phyloP scores from a whole-genome alignment of 2,888 invertebrate species.

The Anorthoa munda region DNA sequence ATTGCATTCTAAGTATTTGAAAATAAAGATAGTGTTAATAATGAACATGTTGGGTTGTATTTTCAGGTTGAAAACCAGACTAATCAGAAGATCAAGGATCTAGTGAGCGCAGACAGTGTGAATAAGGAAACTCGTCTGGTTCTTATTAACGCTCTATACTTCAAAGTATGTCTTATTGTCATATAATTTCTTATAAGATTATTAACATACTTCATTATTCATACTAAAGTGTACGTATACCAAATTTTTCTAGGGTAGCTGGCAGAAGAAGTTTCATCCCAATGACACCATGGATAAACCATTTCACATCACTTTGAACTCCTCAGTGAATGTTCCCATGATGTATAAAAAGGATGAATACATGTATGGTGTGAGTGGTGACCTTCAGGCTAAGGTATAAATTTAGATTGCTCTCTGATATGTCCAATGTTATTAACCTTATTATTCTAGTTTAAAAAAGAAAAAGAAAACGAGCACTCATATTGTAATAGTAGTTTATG shows the following conservation, averaged over 20 bases:
- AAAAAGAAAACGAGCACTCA: constrained; percentile 34
- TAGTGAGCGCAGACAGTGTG: constrained; percentile 92
- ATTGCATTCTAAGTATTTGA: neutral
- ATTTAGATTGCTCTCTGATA: constrained; percentile 20
- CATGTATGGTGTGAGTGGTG: constrained; percentile 78
- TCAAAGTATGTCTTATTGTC: constrained; percentile 90
- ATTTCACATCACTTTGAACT: constrained; percentile 91
- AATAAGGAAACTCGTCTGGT: constrained; percentile 92
- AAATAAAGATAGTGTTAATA: no score
- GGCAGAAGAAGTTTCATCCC: constrained; percentile 93
- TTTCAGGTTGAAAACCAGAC: constrained; percentile 93
- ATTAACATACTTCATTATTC: neutral
- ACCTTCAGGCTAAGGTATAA: constrained; percentile 81
- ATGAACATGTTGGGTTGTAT: neutral
- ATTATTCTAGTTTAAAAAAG: constrained; percentile 13
- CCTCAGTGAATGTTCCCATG: constrained; percentile 93
- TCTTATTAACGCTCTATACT: constrained; percentile 96
- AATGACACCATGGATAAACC: constrained; percentile 90
- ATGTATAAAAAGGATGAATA: constrained; percentile 92
- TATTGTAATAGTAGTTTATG: no score
- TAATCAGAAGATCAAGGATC: constrained; percentile 94
- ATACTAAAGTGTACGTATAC: neutral
- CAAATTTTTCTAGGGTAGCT: constrained; percentile 89
- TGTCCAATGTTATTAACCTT: constrained; percentile 12
- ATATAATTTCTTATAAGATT: neutral